Evolutionary conservation across 2,113 vertebrate genomes (phyloP).

Genomic region (Labrus mixtus): DNA sequence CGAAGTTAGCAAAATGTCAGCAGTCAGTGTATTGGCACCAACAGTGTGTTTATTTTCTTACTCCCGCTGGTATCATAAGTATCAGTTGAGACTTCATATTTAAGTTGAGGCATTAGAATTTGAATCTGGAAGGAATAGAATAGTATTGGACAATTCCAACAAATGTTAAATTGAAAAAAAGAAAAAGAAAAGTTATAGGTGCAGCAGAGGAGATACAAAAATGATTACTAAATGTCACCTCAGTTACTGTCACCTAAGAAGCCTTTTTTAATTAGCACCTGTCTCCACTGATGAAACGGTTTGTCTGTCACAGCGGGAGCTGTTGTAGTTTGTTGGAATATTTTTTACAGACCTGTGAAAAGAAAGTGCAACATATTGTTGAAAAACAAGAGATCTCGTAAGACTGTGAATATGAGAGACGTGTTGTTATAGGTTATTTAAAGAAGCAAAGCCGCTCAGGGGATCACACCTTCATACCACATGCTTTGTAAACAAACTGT

Average conservation of each 20-base stretch:
- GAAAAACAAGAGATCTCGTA: neutral
- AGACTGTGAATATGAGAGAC: neutral
- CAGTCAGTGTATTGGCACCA: no score
- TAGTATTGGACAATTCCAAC: no score
- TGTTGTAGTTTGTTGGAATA: neutral
- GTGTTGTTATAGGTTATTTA: constrained; percentile 1
- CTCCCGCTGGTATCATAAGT: no score
- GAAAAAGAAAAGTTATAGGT: constrained; percentile 2
- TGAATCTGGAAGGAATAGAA: no score
- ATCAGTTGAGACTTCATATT: no score
- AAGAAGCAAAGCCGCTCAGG: neutral
- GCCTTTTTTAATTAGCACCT: constrained; percentile 34
- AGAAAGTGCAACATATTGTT: constrained; percentile 20
- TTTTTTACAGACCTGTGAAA: constrained; percentile 16
- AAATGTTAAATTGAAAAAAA: neutral
- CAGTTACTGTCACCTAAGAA: constrained; percentile 18
- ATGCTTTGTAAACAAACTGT: neutral
- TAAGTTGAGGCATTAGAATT: no score
- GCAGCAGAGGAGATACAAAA: constrained; percentile 7
- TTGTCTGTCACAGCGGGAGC: constrained; percentile 14
- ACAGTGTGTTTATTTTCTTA: no score
- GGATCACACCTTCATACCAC: neutral
- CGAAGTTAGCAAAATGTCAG: no score
- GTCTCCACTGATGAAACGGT: neutral
- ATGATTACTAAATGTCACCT: neutral